Conservation (phyloP, 2,888 invertebrate species). For the Latrodectus hesperus region DNA sequence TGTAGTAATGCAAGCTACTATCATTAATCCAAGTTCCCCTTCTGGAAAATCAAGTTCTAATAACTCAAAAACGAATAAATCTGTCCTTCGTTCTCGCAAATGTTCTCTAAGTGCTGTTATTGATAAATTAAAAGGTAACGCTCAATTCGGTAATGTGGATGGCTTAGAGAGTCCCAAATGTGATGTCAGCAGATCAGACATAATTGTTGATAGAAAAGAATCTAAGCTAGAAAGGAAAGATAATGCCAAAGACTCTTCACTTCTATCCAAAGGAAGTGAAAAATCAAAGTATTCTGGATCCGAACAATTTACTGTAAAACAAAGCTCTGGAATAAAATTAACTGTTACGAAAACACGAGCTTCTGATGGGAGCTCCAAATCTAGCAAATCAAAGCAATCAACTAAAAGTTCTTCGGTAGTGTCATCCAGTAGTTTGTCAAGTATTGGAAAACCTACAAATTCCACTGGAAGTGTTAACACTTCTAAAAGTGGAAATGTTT, state of each 20-base stretch:
- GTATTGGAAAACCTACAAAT: conserved; percentile 33
- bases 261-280: conserved; percentile 75
- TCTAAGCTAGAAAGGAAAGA: conserved; percentile 67
- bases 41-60: conserved; percentile 57
- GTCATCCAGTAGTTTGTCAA: conserved; percentile 38
- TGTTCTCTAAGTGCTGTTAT: conserved; percentile 84
- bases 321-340: conserved; percentile 90
- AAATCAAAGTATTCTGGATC: conserved; percentile 68
- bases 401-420: conserved; percentile 45
- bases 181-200: conserved; percentile 70
- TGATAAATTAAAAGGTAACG: conserved; percentile 82
- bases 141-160: conserved; percentile 49
- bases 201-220: conserved; percentile 70
- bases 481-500: conserved; percentile 50
- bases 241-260: conserved; percentile 73
- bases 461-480: conserved; percentile 43
- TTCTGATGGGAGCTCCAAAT: conserved; percentile 68
- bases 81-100: conserved; percentile 59
- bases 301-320: conserved; percentile 87
- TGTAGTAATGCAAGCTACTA: conserved; percentile 54
- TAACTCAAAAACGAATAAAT: conserved; percentile 62
- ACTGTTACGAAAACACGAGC: conserved; percentile 88
- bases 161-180: conserved; percentile 47
- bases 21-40: conserved; percentile 64
- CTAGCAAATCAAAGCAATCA: conserved; percentile 63